phyloP scores from a whole-genome alignment of 2,113 vertebrate species.

The Oryctolagus cuniculus region DNA sequence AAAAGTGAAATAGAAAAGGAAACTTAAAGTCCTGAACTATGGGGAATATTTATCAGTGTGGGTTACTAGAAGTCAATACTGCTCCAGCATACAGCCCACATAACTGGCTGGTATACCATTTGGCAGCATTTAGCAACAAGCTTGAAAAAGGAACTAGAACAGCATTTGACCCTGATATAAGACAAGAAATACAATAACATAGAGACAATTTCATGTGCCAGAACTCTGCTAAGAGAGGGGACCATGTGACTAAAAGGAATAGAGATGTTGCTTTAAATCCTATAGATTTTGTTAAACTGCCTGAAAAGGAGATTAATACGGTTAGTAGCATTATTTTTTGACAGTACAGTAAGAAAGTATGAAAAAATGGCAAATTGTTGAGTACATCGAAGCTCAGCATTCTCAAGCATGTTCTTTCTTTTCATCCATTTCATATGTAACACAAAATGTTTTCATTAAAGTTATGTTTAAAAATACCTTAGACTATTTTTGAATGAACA shows the following conservation, averaged over 20 bases:
- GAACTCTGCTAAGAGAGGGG: background rate
- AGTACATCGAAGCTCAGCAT: background rate
- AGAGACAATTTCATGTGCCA: background rate
- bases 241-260: background rate
- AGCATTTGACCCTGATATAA: rapidly evolving
- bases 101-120: background rate
- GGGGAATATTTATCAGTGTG: background rate
- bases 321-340: background rate
- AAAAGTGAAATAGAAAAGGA: background rate
- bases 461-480: background rate
- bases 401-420: background rate
- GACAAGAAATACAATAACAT: background rate
- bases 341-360: background rate
- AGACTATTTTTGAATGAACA: background rate
- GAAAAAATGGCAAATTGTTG: background rate
- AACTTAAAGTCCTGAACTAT: background rate
- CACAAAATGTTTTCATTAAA: background rate
- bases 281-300: background rate
- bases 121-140: background rate
- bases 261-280: background rate
- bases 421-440: background rate
- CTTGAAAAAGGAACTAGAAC: background rate
- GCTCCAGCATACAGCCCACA: too few relatives aligned
- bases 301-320: background rate
- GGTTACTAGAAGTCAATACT: background rate